Conservation (phyloP, 2,113 vertebrate genomes). For the Pandion haliaetus region DNA sequence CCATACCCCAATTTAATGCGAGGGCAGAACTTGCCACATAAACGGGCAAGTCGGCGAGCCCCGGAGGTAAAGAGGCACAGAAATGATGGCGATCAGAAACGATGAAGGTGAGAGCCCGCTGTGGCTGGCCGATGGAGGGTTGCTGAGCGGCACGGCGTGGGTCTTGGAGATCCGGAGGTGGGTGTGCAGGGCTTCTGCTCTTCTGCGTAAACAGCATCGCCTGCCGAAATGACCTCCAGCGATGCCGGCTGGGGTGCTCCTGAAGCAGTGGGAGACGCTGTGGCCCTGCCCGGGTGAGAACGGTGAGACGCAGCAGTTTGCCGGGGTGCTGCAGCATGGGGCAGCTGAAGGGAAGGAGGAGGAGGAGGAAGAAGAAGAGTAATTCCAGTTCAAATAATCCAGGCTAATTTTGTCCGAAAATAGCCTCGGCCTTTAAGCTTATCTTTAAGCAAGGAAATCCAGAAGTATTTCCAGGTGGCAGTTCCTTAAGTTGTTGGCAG, state of each 20-base stretch:
- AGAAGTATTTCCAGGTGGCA: neutral
- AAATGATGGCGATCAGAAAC: accelerated
- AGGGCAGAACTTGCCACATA: neutral
- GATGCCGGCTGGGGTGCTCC: neutral
- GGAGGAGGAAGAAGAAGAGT: too few relatives aligned
- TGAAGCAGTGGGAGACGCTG: neutral
- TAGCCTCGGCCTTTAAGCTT: neutral
- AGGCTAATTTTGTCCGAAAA: neutral
- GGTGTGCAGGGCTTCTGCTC: neutral
- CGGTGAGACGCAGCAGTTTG: neutral
- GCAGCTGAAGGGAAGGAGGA: neutral
- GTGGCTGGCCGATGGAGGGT: too few relatives aligned
- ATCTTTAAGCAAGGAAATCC: neutral
- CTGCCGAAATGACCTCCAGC: too few relatives aligned
- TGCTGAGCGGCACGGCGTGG: neutral
- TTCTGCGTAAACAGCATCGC: neutral
- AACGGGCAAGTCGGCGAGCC: neutral
- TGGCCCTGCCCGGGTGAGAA: neutral
- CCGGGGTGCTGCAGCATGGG: neutral
- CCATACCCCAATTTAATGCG: neutral
- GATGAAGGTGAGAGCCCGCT: neutral
- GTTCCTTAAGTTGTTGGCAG: neutral
- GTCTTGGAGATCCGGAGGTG: neutral
- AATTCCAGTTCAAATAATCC: neutral
- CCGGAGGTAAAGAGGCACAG: neutral